These are phyloP conservation scores for Drosophila pegasa DNA, from an alignment of 2,888 invertebrate species.

Conservation along the genomic window DNA sequence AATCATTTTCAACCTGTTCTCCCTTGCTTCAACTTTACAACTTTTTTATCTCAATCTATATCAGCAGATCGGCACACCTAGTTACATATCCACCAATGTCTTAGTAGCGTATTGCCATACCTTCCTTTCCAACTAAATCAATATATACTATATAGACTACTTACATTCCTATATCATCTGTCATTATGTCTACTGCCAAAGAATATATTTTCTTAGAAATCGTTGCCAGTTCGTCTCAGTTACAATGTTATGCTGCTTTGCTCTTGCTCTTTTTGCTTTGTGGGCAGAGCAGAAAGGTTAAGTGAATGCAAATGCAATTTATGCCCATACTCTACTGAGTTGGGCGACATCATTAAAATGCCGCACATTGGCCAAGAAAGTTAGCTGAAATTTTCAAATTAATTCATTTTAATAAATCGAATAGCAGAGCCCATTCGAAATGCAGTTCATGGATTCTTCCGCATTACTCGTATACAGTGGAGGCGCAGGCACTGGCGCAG, in stretches of 20 bases:
- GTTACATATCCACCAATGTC: too few species aligned
- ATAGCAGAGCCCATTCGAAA: slow-evolving; percentile 50
- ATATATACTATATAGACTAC: neutral
- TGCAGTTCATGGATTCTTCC: slow-evolving; percentile 67
- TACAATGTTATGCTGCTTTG: slow-evolving; percentile 13
- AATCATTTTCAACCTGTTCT: too few species aligned
- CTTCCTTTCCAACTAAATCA: too few species aligned
- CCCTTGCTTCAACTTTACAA: too few species aligned
- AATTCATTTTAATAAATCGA: slow-evolving; percentile 80
- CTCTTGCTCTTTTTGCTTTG: slow-evolving; percentile 17
- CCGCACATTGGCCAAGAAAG: slow-evolving; percentile 57
- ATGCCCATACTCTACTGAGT: slow-evolving; percentile 44
- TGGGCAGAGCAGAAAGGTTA: slow-evolving; percentile 66
- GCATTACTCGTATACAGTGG: slow-evolving; percentile 53
- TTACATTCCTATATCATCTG: neutral
- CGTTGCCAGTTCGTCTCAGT: neutral
- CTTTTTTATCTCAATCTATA: neutral
- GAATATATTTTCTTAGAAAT: slow-evolving; percentile 1
- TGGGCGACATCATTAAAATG: slow-evolving; percentile 74
- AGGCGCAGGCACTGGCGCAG: too few species aligned
- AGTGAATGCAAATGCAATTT: slow-evolving; percentile 70
- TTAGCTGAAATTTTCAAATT: slow-evolving; percentile 71
- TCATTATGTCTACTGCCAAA: neutral
- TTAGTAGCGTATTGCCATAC: neutral
- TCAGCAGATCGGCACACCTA: neutral